A percentile compares a stretch with the other conserved stretches of the same genome.
These are phyloP conservation scores for Nylanderia fulva DNA, from an alignment of 1,140 invertebrate genomes.

Conservation along the genomic window DNA sequence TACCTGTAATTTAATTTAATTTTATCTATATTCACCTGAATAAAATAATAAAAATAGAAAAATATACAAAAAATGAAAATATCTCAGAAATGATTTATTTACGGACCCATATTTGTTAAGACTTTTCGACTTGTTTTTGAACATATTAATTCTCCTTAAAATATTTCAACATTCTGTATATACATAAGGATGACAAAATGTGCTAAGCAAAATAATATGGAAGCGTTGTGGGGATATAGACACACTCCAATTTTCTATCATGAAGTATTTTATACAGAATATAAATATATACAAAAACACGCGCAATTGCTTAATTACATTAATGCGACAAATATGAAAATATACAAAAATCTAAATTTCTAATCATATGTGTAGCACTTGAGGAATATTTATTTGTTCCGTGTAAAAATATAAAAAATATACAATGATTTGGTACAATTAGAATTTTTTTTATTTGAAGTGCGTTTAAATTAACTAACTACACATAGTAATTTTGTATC, in stretches of 20 bases:
- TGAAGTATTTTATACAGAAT: constrained; percentile 25
- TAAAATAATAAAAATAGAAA: too few species aligned
- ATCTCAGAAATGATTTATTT: too few species aligned
- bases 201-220: constrained; percentile 52
- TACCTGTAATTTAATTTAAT: too few species aligned
- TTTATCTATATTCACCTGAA: too few species aligned
- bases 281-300: constrained; percentile 20
- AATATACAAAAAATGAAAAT: too few species aligned
- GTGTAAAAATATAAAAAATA: too few species aligned
- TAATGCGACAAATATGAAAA: background rate
- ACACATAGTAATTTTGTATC: constrained; percentile 16
- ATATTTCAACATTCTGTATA: too few species aligned
- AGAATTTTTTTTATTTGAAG: background rate
- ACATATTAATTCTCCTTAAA: too few species aligned
- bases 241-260: background rate
- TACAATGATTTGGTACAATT: background rate
- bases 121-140: too few species aligned
- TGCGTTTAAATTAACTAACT: constrained; percentile 12
- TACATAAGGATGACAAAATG: too few species aligned
- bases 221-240: constrained; percentile 35
- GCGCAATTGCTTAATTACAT: constrained; percentile 10
- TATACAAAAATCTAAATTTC: background rate
- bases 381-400: constrained; percentile 10
- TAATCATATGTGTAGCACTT: constrained; percentile 3
- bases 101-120: too few species aligned